Base-by-base conservation (phyloP, 1,140 invertebrate genomes). In the Aphaenogaster rudis region DNA sequence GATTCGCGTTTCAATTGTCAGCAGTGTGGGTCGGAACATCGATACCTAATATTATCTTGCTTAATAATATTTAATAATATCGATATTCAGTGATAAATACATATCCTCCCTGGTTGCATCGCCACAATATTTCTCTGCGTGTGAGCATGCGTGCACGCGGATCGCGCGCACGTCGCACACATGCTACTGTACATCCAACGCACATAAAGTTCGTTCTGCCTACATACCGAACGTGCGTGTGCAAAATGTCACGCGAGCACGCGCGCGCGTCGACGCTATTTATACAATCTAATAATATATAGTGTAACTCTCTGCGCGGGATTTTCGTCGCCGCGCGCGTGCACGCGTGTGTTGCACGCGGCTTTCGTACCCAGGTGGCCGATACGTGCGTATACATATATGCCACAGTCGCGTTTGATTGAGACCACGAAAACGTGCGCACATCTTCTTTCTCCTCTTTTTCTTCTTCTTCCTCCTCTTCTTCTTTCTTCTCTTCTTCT, bases 241-340 rank as follows among this genome's bases (percentile, higher is more conserved):
- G 81, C 69, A 52, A 91, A 86, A 79, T 78, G 77, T 54, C 64
- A 88, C 90, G 85, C 80, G 88, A 69, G 76, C 88, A 89, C 86
- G 84, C 85, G 88, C 80, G 86, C 78, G 28, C 6, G 39, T 84
- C 85, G 87, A 86, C 72, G 39, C 28, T 84, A 76, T 88, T 81
- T 79, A 76, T 88, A 88, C 71, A 82, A 63, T 91, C 54, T 90
- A 78, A 77, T 81, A 36, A 59, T 52, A 76, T 52, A 67, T 88
- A 84, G 33, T 72, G 33, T 79, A 69, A 85, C 39, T 67, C 52
- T 77, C 15, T 28, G 69, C 45, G 50, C 39, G 61, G 39, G 13
- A 63, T 66, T 80, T 50, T 74, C 64, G 57, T 28, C 11, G 42
- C 87, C 11, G 28, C 74, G 67, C 91, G 86, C 86, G 90, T 90